Evolutionary conservation across 35 echinoderm and acorn worm species (phyloP).

Genomic region (Ophiothrix spiculata): DNA sequence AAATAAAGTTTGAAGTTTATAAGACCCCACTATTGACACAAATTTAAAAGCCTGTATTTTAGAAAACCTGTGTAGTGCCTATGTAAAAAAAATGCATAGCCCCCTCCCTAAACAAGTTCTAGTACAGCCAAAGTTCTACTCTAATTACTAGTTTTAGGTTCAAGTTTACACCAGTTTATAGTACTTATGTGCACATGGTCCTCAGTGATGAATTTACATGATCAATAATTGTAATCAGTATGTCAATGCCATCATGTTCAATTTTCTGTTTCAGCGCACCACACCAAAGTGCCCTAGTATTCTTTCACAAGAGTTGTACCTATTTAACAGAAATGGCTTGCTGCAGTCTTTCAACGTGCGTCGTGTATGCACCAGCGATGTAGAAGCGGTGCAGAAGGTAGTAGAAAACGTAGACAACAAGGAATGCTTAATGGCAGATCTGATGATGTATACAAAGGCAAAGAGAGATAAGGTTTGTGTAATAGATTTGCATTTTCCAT

Average conservation of each 20-base stretch:
- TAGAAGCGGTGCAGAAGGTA: conserved; percentile 38
- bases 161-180: no score
- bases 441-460: conserved; percentile 70
- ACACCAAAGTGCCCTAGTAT: conserved; percentile 95
- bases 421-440: conserved; percentile 66
- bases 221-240: no score
- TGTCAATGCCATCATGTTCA: not conserved
- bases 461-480: conserved; percentile 78
- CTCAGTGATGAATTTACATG: no score
- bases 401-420: conserved; percentile 64
- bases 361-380: conserved; percentile 57
- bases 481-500: not conserved
- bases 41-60: no score
- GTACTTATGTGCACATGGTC: no score
- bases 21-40: no score
- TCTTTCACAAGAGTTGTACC: conserved; percentile 91
- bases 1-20: no score
- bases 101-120: no score
- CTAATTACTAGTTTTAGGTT: no score
- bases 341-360: conserved; percentile 86
- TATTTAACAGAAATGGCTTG: conserved; percentile 78
- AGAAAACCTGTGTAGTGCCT: no score
- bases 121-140: no score
- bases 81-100: no score
- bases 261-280: conserved; percentile 57